A percentile compares a stretch with the other conserved stretches of the same genome.
Evolutionary conservation across 2,888 invertebrate genomes (phyloP).

Genomic region (Chesias legatella): DNA sequence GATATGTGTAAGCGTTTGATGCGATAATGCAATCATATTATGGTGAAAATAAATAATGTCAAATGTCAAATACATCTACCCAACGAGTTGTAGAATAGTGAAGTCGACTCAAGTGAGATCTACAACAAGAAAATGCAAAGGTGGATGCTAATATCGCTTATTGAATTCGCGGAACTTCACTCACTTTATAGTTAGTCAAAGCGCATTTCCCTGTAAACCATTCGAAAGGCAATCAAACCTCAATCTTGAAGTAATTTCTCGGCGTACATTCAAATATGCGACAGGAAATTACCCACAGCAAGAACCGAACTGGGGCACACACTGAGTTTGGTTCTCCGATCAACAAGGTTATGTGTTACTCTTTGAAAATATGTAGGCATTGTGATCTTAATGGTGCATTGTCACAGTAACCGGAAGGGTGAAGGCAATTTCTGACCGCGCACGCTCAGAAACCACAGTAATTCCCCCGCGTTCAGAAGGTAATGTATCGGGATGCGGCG

Average conservation of each 20-base stretch:
- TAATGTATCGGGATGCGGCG: constrained; percentile 55
- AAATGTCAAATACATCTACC: no score
- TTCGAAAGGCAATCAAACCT: constrained; percentile 30
- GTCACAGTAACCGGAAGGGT: constrained; percentile 49
- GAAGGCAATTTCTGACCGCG: constrained; percentile 54
- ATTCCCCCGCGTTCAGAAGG: constrained; percentile 57
- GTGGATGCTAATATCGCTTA: no score
- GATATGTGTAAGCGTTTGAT: no score
- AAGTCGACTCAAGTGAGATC: no score
- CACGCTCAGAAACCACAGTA: constrained; percentile 42
- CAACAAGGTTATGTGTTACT: constrained; percentile 17
- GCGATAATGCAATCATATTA: no score
- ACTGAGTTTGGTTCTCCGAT: constrained; percentile 14
- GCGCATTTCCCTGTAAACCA: constrained; percentile 9
- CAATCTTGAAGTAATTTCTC: constrained; percentile 42
- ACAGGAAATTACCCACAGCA: constrained; percentile 29
- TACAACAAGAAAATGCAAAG: no score
- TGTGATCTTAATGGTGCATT: constrained; percentile 61
- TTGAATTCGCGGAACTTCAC: no score
- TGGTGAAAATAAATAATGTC: no score
- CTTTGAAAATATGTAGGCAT: constrained; percentile 36
- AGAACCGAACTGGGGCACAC: constrained; percentile 20
- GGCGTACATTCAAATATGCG: constrained; percentile 49
- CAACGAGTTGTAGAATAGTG: no score
- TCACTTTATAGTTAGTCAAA: no score